A percentile compares a stretch with the other conserved stretches of the same genome.
These are phyloP conservation scores for Phrynosoma blainvillii DNA, from an alignment of 2,113 vertebrate genomes.

Conservation along the genomic window DNA sequence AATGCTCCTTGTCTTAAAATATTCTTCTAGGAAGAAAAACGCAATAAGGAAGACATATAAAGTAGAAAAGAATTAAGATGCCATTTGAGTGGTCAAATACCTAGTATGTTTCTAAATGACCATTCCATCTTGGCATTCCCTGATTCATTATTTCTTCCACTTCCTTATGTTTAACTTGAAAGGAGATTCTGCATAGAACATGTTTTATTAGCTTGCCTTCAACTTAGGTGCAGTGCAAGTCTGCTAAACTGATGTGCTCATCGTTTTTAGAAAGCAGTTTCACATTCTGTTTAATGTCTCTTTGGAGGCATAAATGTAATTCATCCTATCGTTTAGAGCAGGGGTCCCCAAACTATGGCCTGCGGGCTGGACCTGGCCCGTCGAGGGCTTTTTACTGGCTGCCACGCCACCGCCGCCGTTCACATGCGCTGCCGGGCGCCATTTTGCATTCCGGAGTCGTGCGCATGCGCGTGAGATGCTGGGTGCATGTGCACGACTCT, in stretches of 20 bases:
- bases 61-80: constrained; percentile 1
- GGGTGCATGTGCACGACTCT: too few species aligned
- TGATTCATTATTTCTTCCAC: constrained; percentile 3
- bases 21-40: fast-evolving
- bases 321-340: constrained; percentile 26
- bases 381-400: too few species aligned
- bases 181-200: neutral
- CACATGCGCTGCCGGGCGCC: too few species aligned
- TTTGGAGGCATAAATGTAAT: constrained; percentile 27
- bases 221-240: neutral
- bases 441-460: too few species aligned
- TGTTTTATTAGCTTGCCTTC: constrained; percentile 27
- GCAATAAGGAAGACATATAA: neutral
- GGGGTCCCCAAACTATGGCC: too few species aligned
- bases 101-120: neutral
- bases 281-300: constrained; percentile 21
- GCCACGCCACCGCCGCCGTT: too few species aligned
- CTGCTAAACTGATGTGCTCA: constrained; percentile 27
- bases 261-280: constrained; percentile 42
- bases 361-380: too few species aligned
- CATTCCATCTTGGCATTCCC: constrained; percentile 30
- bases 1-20: neutral
- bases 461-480: too few species aligned
- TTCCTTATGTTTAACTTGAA: constrained; percentile 5
- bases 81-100: fast-evolving